Conservation (phyloP, 37 sponge, comb jelly and placozoan species). For the Agelas oroides region DNA sequence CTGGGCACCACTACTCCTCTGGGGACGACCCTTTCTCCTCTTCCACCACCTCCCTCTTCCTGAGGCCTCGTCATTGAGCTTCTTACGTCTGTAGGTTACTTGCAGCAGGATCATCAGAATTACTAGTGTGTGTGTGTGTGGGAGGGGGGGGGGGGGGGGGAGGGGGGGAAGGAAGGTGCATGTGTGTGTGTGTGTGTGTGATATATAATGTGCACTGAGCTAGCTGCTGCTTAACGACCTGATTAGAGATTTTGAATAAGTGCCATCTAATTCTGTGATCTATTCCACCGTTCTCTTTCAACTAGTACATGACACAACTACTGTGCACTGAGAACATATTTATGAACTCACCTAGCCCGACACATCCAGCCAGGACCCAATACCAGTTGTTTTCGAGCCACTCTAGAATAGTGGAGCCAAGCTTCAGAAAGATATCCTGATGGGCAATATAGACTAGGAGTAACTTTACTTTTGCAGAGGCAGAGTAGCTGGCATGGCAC, state of each 20-base stretch:
- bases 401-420: constrained; percentile 37
- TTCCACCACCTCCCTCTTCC: not conserved
- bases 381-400: constrained; percentile 75
- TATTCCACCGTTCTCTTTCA: too few species aligned
- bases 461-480: too few species aligned
- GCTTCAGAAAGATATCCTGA: constrained; percentile 42
- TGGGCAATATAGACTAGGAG: not conserved
- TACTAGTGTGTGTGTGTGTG: constrained; percentile 4
- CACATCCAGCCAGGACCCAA: constrained; percentile 48
- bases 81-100: constrained; percentile 74
- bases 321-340: too few species aligned
- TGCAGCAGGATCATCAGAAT: constrained; percentile 63
- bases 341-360: constrained; percentile 44
- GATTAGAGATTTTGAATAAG: too few species aligned
- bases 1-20: not conserved
- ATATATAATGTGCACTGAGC: too few species aligned
- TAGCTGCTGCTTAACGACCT: too few species aligned
- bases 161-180: not conserved
- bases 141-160: not conserved
- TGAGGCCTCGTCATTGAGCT: constrained; percentile 19
- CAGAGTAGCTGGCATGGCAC: too few species aligned
- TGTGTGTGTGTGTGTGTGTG: not conserved
- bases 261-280: too few species aligned
- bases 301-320: too few species aligned
- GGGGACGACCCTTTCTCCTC: not conserved